Conservation (phyloP, 2,113 vertebrate genomes). For the Cervus canadensis region DNA sequence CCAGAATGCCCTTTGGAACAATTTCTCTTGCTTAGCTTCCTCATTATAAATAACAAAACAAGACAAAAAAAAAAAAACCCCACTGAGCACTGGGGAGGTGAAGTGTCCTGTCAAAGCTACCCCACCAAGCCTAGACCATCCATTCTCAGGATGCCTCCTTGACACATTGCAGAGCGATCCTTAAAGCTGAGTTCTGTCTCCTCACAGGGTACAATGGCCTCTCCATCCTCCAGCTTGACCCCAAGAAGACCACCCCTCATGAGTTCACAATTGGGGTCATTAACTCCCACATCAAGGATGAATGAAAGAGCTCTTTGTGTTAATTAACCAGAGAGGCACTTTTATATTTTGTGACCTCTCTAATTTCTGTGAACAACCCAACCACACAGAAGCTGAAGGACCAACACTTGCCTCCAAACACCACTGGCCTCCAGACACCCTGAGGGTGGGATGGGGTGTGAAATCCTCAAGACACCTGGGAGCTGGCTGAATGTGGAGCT, state of each 20-base stretch:
- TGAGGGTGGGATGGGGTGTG: background rate
- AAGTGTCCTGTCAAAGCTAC: background rate
- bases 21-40: background rate
- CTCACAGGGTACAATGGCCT: accelerated
- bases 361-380: constrained; percentile 55
- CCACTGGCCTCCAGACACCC: background rate
- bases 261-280: background rate
- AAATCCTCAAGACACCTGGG: background rate
- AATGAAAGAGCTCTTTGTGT: constrained; percentile 73
- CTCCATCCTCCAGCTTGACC: background rate
- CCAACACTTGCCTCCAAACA: background rate
- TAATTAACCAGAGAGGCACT: constrained; percentile 76
- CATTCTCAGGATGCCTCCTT: background rate
- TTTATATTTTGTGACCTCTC: constrained; percentile 74
- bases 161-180: background rate
- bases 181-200: background rate
- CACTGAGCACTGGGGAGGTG: background rate
- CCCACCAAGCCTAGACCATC: background rate
- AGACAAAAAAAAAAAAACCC: background rate
- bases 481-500: background rate
- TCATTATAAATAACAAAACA: background rate
- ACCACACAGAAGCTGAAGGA: background rate
- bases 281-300: background rate
- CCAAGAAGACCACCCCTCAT: background rate
- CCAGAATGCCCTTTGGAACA: background rate